Evolutionary conservation across 2,888 invertebrate species (phyloP), one percentile per base, ranked within the genome.

Genomic region (Eremobia ochroleuca): DNA sequence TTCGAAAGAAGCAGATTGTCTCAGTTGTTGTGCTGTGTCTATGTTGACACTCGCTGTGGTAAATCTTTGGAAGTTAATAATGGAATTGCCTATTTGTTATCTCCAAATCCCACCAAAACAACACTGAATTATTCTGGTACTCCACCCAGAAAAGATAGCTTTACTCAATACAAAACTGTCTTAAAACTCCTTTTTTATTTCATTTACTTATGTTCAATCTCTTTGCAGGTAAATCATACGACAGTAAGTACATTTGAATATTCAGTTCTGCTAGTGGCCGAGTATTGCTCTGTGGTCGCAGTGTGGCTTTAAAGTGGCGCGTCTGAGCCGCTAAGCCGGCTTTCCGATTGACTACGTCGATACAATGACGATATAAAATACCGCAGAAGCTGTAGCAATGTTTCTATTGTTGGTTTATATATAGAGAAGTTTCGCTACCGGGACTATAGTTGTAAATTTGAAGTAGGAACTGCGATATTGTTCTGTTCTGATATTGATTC

Each of bases 331-430:
- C 79, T 88, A 88, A 83, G 85, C 88, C 87, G 87, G 87, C 88
- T 87, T 88, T 85, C 83, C 89, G 87, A 88, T 87, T 87, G 87
- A 88, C 79, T 87, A 88, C 89, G 77, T 85, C 83, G 81, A 80
- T 82, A 81, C 87, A 87, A 88, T 88, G 87, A 83, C 83, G 77
- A 88, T 88, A 84, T 87, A 85, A 87, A 88, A 76, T 86, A 88
- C 77, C 81, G 88, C 86, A 79, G 86, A 88, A 88, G 84, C 88
- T 83, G 75, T 87, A 87, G 78, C 81, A 86, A 88, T 83, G 87
- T 88, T 83, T 88, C 81, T 81, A 79, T 86, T 88, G 78, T 88
- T 81, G 75, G 70, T 74, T 78, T 86, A 85, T 84, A 64, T 85
- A 80, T 76, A 82, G 77, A 73, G 55, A 82, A 85, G 76, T 85